Conservation (phyloP, 2,888 invertebrate species). For the Drosophila demipolita region DNA sequence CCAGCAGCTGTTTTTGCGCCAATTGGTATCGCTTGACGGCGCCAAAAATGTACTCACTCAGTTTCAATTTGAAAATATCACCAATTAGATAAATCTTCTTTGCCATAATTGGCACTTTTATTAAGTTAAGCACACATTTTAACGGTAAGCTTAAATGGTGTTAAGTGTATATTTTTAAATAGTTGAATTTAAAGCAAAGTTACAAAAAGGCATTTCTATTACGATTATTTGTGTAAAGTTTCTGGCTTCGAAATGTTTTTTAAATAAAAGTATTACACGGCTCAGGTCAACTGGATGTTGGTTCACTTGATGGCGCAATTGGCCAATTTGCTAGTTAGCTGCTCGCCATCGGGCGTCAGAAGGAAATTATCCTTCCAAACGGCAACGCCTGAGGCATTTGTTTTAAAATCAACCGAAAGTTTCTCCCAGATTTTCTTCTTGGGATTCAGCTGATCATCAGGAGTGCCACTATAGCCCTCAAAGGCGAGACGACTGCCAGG, state of each 20-base stretch:
- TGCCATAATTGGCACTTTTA: not conserved
- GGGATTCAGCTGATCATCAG: slow-evolving; percentile 95
- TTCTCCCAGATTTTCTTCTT: slow-evolving; percentile 99
- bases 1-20: slow-evolving; percentile 42
- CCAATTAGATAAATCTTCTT: not conserved
- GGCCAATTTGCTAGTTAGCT: slow-evolving; percentile 91
- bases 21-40: slow-evolving; percentile 16
- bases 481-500: slow-evolving; percentile 94
- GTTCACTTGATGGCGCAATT: slow-evolving; percentile 92
- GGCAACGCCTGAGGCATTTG: slow-evolving; percentile 89
- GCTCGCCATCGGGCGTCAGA: slow-evolving; percentile 90
- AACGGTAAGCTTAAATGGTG: not conserved
- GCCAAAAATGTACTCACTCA: slow-evolving; percentile 14
- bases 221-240: slow-evolving; percentile 38
- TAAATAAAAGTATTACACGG: slow-evolving; percentile 67
- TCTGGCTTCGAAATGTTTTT: slow-evolving; percentile 41
- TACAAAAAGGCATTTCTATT: slow-evolving; percentile 51
- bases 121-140: not conserved
- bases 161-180: slow-evolving; percentile 9
- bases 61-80: not conserved
- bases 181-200: slow-evolving; percentile 14
- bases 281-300: slow-evolving; percentile 65
- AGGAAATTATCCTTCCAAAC: slow-evolving; percentile 94
- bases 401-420: slow-evolving; percentile 91
- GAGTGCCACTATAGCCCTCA: slow-evolving; percentile 93